A percentile compares a stretch with the other conserved stretches of the same genome.
phyloP scores from a whole-genome alignment of 2,888 invertebrate species.

The Melanostoma scalare region DNA sequence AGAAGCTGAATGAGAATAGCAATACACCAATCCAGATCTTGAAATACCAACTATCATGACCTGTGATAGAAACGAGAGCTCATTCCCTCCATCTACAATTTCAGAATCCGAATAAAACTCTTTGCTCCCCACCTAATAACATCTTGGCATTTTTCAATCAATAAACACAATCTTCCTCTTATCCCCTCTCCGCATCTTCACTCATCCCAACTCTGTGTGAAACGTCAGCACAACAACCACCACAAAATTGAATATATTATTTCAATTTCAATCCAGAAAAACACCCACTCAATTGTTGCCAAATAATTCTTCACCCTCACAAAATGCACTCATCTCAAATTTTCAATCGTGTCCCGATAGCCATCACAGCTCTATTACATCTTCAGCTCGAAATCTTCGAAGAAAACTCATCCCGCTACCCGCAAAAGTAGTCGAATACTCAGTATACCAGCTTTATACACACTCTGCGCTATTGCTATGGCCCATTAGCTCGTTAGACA shows the following conservation, averaged over 20 bases:
- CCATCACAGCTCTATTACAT: conserved; percentile 61
- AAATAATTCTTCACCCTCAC: conserved; percentile 31
- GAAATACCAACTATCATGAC: too few relatives aligned
- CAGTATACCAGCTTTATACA: neutral
- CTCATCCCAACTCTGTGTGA: too few relatives aligned
- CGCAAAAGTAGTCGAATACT: neutral
- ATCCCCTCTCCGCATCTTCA: too few relatives aligned
- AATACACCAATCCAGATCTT: too few relatives aligned
- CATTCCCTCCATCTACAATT: too few relatives aligned
- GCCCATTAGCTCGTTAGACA: conserved; percentile 50
- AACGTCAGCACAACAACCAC: neutral
- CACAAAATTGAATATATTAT: conserved; percentile 21
- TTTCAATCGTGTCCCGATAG: conserved; percentile 61
- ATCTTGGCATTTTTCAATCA: too few relatives aligned
- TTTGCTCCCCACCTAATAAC: too few relatives aligned
- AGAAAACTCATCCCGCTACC: conserved; percentile 13
- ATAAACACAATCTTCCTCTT: too few relatives aligned
- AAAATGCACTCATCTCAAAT: conserved; percentile 50
- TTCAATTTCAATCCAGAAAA: conserved; percentile 32
- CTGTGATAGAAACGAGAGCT: too few relatives aligned
- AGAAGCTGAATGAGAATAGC: too few relatives aligned
- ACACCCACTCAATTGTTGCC: conserved; percentile 49
- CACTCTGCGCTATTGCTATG: conserved; percentile 29
- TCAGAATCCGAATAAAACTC: too few relatives aligned
- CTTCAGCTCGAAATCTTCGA: conserved; percentile 27